Evolutionary conservation across 2,888 invertebrate species (phyloP).

Genomic region (Acrocyrtus sp.): DNA sequence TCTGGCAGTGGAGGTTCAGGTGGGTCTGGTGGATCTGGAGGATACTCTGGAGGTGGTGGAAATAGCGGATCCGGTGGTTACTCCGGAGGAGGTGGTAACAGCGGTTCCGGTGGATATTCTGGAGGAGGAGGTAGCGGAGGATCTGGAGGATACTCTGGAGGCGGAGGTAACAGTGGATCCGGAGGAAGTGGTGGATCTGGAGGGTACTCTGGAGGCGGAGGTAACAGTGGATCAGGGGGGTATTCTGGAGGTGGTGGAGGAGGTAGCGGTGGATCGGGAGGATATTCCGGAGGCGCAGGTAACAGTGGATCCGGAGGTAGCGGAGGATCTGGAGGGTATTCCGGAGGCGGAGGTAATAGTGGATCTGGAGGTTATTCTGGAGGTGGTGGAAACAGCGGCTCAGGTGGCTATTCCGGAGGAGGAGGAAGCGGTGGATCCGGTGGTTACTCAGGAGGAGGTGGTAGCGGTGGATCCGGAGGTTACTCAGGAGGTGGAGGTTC

Average conservation of each 20-base stretch:
- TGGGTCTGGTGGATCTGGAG: slow-evolving; percentile 1
- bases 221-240: too few species aligned
- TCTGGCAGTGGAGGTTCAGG: neutral
- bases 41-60: too few species aligned
- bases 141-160: neutral
- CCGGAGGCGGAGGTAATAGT: neutral
- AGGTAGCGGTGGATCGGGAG: too few species aligned
- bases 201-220: neutral
- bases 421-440: slow-evolving; percentile 12
- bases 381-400: neutral
- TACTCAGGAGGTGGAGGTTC: neutral
- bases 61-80: too few species aligned
- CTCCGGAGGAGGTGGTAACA: neutral
- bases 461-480: neutral
- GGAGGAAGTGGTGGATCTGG: neutral
- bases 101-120: neutral
- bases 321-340: slow-evolving; percentile 4
- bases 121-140: neutral
- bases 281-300: too few species aligned
- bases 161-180: neutral
- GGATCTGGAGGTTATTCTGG: slow-evolving; percentile 6
- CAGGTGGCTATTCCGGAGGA: slow-evolving; percentile 5
- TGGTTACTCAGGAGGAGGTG: slow-evolving; percentile 2
- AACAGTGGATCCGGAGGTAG: neutral
- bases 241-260: too few species aligned